Evolutionary conservation across 2,797 vertebrate species (phyloP).

Genomic region (Tokudaia tokunoshimensis): DNA sequence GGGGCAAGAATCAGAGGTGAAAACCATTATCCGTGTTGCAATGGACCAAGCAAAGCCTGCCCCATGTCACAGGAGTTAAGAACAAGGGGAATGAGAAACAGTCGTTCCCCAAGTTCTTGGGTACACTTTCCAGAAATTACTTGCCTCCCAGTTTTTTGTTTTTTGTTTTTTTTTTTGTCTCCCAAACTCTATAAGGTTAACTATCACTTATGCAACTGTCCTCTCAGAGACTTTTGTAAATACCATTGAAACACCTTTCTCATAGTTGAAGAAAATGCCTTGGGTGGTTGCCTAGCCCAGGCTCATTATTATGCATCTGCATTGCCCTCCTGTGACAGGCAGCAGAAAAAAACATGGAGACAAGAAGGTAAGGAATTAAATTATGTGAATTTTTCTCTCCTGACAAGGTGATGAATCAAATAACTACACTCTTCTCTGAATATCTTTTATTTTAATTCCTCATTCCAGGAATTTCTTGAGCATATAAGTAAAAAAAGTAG

Average conservation of each 20-base stretch:
- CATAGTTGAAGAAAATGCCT: slow-evolving; percentile 65
- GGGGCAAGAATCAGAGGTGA: not conserved
- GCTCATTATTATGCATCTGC: slow-evolving; percentile 70
- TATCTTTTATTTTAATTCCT: slow-evolving; percentile 67
- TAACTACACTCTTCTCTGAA: slow-evolving; percentile 56
- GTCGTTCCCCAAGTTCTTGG: not conserved
- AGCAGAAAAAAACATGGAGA: slow-evolving; percentile 64
- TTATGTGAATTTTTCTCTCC: slow-evolving; percentile 73
- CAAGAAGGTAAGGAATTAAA: slow-evolving; percentile 64
- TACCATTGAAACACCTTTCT: slow-evolving; percentile 60
- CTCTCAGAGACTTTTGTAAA: slow-evolving; percentile 68
- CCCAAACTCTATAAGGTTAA: slow-evolving; percentile 50
- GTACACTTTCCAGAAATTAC: not conserved
- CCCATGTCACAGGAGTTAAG: slow-evolving; percentile 10
- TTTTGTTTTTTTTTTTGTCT: not conserved
- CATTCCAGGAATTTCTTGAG: slow-evolving; percentile 71
- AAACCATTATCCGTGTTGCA: not conserved
- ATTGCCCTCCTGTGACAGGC: slow-evolving; percentile 71
- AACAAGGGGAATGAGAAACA: not conserved
- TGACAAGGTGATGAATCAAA: slow-evolving; percentile 77
- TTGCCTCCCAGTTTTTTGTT: not conserved
- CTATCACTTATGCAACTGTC: slow-evolving; percentile 75
- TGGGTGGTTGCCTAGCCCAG: slow-evolving; percentile 72
- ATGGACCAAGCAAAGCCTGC: not conserved
- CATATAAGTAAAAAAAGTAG: slow-evolving; percentile 46